A percentile compares a stretch with the other conserved stretches of the same genome.
Evolutionary conservation across 2,113 vertebrate species (phyloP).

Genomic region (Mixornis gularis): DNA sequence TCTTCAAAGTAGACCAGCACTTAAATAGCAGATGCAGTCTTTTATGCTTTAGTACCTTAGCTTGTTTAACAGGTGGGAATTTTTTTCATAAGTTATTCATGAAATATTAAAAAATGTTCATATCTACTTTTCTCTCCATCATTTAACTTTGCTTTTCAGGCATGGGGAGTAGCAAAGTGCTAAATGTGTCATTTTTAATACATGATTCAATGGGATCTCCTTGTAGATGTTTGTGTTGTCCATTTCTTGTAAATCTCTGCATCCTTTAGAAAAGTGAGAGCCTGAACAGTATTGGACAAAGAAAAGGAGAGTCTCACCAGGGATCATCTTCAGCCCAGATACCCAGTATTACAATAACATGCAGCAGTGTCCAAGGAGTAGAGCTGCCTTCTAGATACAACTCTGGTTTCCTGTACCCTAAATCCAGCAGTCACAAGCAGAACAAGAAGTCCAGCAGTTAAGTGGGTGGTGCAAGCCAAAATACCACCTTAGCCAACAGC

Average conservation of each 20-base stretch:
- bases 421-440: conserved; percentile 8
- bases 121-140: background rate
- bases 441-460: conserved; percentile 18
- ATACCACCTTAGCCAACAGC: background rate
- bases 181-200: background rate
- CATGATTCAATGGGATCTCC: background rate
- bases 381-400: conserved; percentile 7
- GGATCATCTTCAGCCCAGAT: conserved; percentile 17
- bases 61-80: background rate
- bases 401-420: conserved; percentile 11
- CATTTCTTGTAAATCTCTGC: conserved; percentile 11
- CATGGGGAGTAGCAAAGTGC: background rate
- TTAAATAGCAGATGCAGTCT: background rate
- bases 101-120: background rate
- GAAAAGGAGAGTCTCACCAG: background rate
- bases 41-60: background rate
- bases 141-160: background rate
- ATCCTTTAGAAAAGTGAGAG: conserved; percentile 23
- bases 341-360: conserved; percentile 56
- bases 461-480: background rate
- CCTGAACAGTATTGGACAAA: conserved; percentile 6
- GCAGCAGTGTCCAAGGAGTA: conserved; percentile 28
- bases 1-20: background rate
- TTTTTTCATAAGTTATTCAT: background rate
- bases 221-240: background rate